Conservation (phyloP, 2,113 vertebrate species). For the Phylloscopus trochiloides region DNA sequence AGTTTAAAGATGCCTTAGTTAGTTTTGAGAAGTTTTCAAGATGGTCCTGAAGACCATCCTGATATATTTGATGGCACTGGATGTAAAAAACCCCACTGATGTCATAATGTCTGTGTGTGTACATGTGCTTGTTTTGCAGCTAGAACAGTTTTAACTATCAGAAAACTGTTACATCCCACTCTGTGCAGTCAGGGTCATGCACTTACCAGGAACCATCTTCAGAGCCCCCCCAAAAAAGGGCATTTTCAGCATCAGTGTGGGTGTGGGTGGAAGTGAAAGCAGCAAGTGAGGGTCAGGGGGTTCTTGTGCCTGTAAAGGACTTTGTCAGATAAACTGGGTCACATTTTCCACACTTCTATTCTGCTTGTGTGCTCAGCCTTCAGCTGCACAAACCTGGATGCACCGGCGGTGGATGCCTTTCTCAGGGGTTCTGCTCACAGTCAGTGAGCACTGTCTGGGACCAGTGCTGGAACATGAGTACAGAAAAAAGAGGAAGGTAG, state of each 20-base stretch:
- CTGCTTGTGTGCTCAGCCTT: not conserved
- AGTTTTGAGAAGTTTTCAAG: not conserved
- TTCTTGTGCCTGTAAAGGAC: not conserved
- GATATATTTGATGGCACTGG: not conserved
- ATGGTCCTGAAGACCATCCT: not conserved
- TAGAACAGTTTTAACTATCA: not conserved
- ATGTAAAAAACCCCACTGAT: not conserved
- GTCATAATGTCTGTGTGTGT: not conserved
- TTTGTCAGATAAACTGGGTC: not conserved
- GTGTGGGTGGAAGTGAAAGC: not conserved
- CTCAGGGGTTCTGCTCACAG: not conserved
- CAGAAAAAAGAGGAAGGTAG: not conserved
- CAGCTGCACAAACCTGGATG: accelerated
- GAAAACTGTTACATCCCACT: not conserved
- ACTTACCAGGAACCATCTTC: not conserved
- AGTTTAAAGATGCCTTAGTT: not conserved
- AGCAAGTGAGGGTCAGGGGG: accelerated
- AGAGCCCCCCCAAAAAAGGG: not conserved
- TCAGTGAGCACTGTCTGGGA: not conserved
- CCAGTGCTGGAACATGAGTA: not conserved
- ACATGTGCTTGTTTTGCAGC: not conserved
- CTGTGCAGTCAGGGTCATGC: accelerated
- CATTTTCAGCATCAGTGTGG: not conserved
- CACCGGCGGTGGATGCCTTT: not conserved
- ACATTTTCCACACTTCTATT: not conserved